phyloP scores from a whole-genome alignment of 2,888 invertebrate species.

The Euzophera pinguis region DNA sequence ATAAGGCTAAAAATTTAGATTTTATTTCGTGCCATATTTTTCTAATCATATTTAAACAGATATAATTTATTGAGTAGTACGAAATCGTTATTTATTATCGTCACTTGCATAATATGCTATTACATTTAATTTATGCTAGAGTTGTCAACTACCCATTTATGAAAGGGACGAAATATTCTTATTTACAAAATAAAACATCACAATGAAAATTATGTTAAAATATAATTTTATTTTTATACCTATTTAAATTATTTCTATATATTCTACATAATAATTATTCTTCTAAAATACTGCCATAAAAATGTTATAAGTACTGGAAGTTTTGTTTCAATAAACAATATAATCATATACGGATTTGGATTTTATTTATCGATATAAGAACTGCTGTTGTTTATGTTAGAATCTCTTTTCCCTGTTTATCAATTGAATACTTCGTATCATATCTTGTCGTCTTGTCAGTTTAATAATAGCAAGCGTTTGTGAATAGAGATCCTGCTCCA shows the following conservation, averaged over 20 bases:
- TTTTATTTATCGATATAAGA: no score
- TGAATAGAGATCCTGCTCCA: neutral
- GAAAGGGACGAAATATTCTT: no score
- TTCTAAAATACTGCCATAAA: conserved; percentile 21
- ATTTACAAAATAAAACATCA: no score
- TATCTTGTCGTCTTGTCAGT: neutral
- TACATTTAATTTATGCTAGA: no score
- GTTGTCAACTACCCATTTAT: no score
- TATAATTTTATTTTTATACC: no score
- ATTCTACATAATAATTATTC: no score
- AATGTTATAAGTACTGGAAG: conserved; percentile 14
- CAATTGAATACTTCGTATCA: no score
- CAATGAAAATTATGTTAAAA: no score
- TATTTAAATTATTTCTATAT: neutral
- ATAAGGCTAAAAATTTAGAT: conserved; percentile 1
- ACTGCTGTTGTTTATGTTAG: no score
- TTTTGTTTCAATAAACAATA: conserved; percentile 18
- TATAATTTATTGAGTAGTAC: neutral
- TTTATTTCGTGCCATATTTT: conserved; percentile 20
- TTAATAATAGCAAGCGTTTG: neutral
- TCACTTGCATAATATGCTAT: no score
- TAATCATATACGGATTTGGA: conserved; percentile 15
- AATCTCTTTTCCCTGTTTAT: no score
- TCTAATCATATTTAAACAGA: neutral
- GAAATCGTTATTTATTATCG: neutral